Evolutionary conservation across 2,888 invertebrate genomes (phyloP).

Genomic region (Troides aeacus): DNA sequence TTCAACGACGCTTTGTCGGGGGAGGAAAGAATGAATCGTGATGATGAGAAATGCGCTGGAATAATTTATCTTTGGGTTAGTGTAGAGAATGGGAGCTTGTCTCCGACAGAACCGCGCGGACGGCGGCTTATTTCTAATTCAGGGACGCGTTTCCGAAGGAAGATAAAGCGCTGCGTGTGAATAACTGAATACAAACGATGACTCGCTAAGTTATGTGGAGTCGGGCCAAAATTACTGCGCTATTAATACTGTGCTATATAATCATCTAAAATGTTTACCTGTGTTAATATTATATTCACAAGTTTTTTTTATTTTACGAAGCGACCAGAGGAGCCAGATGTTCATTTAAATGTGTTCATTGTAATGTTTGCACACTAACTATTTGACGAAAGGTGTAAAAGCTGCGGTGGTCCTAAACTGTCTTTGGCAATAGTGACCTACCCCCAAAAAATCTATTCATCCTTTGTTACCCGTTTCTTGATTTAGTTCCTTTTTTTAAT

Average conservation of each 20-base stretch:
- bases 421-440: no score
- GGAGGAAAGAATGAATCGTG: conserved; percentile 67
- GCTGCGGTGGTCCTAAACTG: no score
- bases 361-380: no score
- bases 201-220: conserved; percentile 44
- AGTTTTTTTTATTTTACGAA: no score
- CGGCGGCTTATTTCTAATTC: conserved; percentile 69
- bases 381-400: no score
- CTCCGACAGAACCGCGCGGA: conserved; percentile 54
- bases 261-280: conserved; percentile 37
- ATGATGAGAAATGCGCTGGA: conserved; percentile 72
- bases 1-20: conserved; percentile 67
- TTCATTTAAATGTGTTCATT: no score
- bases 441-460: no score
- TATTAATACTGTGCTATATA: conserved; percentile 27
- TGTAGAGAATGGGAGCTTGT: conserved; percentile 62
- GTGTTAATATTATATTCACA: not conserved
- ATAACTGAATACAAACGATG: conserved; percentile 68
- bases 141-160: conserved; percentile 60
- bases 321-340: no score
- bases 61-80: conserved; percentile 74
- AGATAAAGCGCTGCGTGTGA: conserved; percentile 59
- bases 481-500: no score
- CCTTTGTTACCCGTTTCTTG: no score
- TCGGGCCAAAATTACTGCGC: conserved; percentile 47